These are phyloP conservation scores for Netelia fuscicornis DNA, from an alignment of 2,888 invertebrate genomes.

Conservation along the genomic window DNA sequence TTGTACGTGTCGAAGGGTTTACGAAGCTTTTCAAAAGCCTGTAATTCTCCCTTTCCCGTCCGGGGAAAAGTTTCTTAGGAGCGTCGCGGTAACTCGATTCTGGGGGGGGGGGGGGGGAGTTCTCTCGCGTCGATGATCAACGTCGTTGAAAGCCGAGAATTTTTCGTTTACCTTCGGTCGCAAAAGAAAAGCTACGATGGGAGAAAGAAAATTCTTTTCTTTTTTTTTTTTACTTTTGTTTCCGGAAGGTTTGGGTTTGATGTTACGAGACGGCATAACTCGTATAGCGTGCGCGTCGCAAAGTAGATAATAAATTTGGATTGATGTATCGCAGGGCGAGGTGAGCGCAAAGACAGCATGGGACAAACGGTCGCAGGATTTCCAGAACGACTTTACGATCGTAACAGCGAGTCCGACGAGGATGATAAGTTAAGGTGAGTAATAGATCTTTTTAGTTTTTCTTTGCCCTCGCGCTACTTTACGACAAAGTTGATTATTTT, in stretches of 20 bases:
- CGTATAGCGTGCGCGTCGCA: constrained; percentile 2
- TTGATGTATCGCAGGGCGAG: constrained; percentile 81
- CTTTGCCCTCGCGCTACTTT: background rate
- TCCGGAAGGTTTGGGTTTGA: no score
- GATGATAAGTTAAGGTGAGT: constrained; percentile 85
- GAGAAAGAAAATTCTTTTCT: background rate
- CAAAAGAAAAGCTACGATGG: background rate
- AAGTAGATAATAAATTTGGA: constrained; percentile 55
- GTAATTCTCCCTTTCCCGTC: constrained; percentile 24
- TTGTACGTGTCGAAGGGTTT: constrained; percentile 34
- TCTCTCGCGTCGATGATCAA: background rate
- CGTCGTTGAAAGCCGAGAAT: background rate
- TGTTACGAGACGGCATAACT: no score
- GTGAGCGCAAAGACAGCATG: constrained; percentile 87
- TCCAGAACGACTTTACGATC: constrained; percentile 85
- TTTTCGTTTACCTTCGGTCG: background rate
- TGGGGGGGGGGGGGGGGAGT: background rate
- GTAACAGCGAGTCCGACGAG: constrained; percentile 87
- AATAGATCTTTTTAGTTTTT: constrained; percentile 4
- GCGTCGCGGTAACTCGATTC: background rate
- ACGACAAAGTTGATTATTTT: background rate
- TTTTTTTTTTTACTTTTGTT: no score
- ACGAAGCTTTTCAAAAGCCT: constrained; percentile 38
- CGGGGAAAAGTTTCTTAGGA: background rate
- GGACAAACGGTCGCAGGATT: constrained; percentile 85